phyloP scores from a whole-genome alignment of 2,888 invertebrate species.

The Brachyptera putata region DNA sequence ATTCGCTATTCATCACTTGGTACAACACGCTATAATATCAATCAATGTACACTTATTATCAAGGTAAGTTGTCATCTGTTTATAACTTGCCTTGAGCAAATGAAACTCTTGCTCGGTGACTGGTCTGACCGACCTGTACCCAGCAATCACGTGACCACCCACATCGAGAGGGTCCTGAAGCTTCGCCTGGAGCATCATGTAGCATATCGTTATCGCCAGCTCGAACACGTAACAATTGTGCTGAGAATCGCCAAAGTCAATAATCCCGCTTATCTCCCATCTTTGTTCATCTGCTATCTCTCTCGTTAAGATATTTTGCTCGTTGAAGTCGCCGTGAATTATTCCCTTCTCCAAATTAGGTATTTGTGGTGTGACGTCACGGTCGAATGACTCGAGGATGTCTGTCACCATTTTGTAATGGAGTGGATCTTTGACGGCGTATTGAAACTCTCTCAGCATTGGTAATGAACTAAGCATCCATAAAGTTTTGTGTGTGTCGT shows the following conservation, averaged over 20 bases:
- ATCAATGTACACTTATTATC: too few species aligned
- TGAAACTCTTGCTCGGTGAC: slow-evolving; percentile 60
- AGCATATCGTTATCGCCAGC: slow-evolving; percentile 73
- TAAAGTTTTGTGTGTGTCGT: slow-evolving; percentile 59
- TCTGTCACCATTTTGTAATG: slow-evolving; percentile 55
- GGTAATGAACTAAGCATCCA: slow-evolving; percentile 75
- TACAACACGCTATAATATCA: too few species aligned
- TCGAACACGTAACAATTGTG: slow-evolving; percentile 72
- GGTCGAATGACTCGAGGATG: slow-evolving; percentile 60
- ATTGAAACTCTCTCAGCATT: slow-evolving; percentile 60
- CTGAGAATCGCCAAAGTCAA: slow-evolving; percentile 83
- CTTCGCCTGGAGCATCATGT: slow-evolving; percentile 68
- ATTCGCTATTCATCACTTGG: too few species aligned
- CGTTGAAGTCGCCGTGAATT: slow-evolving; percentile 90
- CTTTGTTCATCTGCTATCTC: slow-evolving; percentile 10
- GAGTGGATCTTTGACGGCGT: slow-evolving; percentile 60
- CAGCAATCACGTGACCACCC: slow-evolving; percentile 62
- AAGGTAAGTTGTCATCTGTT: too few species aligned
- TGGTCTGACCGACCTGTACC: slow-evolving; percentile 61
- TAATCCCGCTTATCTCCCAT: slow-evolving; percentile 52
- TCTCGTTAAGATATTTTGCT: slow-evolving; percentile 74
- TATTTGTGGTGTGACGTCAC: slow-evolving; percentile 56
- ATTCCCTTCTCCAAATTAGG: slow-evolving; percentile 59
- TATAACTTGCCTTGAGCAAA: slow-evolving; percentile 58
- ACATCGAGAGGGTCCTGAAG: slow-evolving; percentile 53